phyloP scores from a whole-genome alignment of 2,888 invertebrate species.

The Thymelicus sylvestris region DNA sequence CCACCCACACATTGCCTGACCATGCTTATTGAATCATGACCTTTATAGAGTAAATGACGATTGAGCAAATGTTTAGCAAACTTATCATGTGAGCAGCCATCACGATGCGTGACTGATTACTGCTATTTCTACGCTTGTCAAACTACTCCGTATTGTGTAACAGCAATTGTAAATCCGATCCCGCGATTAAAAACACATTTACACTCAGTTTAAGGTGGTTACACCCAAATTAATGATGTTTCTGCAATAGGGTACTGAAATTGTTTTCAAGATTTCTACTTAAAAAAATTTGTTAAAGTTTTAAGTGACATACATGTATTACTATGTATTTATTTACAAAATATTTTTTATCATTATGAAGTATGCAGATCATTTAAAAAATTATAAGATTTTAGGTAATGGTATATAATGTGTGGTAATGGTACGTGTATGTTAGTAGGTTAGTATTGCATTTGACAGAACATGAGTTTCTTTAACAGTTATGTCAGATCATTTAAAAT shows the following conservation, averaged over 20 bases:
- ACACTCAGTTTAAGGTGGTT: background rate
- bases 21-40: background rate
- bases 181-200: constrained; percentile 31
- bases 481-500: no score
- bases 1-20: background rate
- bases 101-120: constrained; percentile 19
- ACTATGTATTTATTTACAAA: no score
- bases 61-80: constrained; percentile 19
- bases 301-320: no score
- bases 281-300: no score
- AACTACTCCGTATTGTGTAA: constrained; percentile 21
- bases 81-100: background rate
- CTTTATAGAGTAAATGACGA: constrained; percentile 12
- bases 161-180: constrained; percentile 25
- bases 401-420: no score
- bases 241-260: constrained; percentile 16
- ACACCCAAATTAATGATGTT: background rate
- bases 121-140: constrained; percentile 29
- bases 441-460: no score
- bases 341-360: no score
- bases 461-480: no score
- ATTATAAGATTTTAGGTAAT: no score
- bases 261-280: background rate
- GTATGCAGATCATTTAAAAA: no score
- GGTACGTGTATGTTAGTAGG: no score